Percentiles rank a stretch among this genome's conserved stretches.
Conservation (phyloP, 2,113 vertebrate species). For the Condylura cristata region DNA sequence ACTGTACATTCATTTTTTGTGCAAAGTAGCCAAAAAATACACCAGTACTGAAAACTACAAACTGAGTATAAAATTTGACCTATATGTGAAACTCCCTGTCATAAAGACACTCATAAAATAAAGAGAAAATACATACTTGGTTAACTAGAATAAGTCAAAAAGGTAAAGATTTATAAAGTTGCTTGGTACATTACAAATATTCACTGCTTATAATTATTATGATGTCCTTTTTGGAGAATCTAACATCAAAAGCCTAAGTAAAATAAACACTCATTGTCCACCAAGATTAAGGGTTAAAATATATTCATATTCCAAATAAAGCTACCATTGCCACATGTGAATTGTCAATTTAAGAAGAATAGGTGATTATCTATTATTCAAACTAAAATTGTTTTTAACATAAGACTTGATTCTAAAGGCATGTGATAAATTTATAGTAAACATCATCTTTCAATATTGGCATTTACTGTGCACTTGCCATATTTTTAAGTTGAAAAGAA, state of each 20-base stretch:
- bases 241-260: conserved; percentile 12
- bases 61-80: conserved; percentile 4
- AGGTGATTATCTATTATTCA: not conserved
- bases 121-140: not conserved
- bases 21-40: conserved; percentile 21
- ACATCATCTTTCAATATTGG: conserved; percentile 6
- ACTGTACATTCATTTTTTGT: not conserved
- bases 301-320: conserved; percentile 17
- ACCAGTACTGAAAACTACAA: conserved; percentile 16
- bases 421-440: not conserved
- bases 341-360: conserved; percentile 17
- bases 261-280: not conserved
- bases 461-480: not conserved
- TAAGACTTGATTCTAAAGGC: conserved; percentile 3
- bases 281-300: not conserved
- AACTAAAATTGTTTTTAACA: conserved; percentile 51
- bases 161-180: conserved; percentile 42
- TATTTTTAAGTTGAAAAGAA: conserved; percentile 30
- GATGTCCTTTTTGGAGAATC: conserved; percentile 13
- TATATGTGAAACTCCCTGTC: conserved; percentile 13
- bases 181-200: conserved; percentile 50
- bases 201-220: not conserved
- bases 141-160: conserved; percentile 38
- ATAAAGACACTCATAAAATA: conserved; percentile 6
- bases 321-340: not conserved